Base-by-base conservation (phyloP, 2,888 invertebrate genomes). In the Lasioglossum figueresi region DNA sequence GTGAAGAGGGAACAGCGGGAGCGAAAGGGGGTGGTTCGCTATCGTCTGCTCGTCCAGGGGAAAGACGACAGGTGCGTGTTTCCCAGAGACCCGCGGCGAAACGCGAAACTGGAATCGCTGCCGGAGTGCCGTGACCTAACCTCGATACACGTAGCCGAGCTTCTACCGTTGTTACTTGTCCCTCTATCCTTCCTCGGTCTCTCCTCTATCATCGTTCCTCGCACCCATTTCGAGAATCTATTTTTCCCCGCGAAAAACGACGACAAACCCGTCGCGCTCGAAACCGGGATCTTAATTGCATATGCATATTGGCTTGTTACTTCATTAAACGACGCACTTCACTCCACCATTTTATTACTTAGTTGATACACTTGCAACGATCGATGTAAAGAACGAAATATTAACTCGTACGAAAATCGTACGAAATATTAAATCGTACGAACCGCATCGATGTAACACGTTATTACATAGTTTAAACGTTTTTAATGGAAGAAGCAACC, bases 1-100 rank as follows among this genome's bases (percentile, higher is more conserved):
- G 76, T 59, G 68, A 82, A 76, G 63, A 79, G 82, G 68, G 80
- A 59, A n/a, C 59, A 34, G 76, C 52, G 63, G 83, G 70, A 56
- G 79, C 70, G 85, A 84, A 90, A 83, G 63, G 75, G 88, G 72
- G 72, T 48, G 80, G 78, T 86, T 73, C 89, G 70, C 81, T 87
- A 91, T 90, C 90, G 90, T 90, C 91, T 91, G 89, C 88, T 87
- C 89, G 91, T 90, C 83, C 90, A 89, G 87, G 92, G 91, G 92
- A 93, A 93, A 93, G 92, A 93, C 90, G 93, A 88, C 94, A 94
- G 93, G 93, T 94, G 94, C 87, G 83, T 83, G 86, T 92, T 94
- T 94, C 94, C 93, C 94, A 94, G 93, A 91, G 91, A 93, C 91
- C 93, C 90, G 94, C 94, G 93, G 93, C 93, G 85, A 93, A 93